A percentile compares a stretch with the other conserved stretches of the same genome.
Evolutionary conservation across 2,113 vertebrate genomes (phyloP).

Genomic region (Periophthalmus modestus): DNA sequence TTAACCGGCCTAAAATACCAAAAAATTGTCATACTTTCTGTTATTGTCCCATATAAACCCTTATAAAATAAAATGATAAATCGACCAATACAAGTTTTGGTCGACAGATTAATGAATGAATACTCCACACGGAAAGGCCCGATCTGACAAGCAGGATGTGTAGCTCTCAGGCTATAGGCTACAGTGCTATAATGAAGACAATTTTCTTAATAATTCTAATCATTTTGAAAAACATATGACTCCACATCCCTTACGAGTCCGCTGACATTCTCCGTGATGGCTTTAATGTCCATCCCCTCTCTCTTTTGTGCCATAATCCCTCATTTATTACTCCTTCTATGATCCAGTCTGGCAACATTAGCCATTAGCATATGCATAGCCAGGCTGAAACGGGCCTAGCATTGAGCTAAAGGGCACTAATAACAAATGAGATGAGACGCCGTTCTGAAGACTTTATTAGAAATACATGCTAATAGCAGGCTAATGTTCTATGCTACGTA

Average conservation of each 20-base stretch:
- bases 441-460: constrained; percentile 64
- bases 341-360: constrained; percentile 57
- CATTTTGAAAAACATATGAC: background rate
- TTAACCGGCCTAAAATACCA: no score
- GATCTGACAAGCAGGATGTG: background rate
- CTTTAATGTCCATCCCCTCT: constrained; percentile 45
- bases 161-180: background rate
- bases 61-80: no score
- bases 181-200: background rate
- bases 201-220: background rate
- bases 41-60: no score
- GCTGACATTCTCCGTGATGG: constrained; percentile 33
- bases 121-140: no score
- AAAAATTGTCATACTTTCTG: no score
- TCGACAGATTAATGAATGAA: no score
- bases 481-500: constrained; percentile 68
- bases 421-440: constrained; percentile 69
- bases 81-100: no score
- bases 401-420: constrained; percentile 70
- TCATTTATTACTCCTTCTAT: constrained; percentile 60
- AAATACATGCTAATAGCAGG: constrained; percentile 73
- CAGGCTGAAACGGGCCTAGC: constrained; percentile 53
- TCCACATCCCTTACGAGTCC: constrained; percentile 18
- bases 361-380: constrained; percentile 62
- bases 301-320: constrained; percentile 56